Base-by-base conservation (phyloP, 2,113 vertebrate species). In the Archocentrus centrarchus region DNA sequence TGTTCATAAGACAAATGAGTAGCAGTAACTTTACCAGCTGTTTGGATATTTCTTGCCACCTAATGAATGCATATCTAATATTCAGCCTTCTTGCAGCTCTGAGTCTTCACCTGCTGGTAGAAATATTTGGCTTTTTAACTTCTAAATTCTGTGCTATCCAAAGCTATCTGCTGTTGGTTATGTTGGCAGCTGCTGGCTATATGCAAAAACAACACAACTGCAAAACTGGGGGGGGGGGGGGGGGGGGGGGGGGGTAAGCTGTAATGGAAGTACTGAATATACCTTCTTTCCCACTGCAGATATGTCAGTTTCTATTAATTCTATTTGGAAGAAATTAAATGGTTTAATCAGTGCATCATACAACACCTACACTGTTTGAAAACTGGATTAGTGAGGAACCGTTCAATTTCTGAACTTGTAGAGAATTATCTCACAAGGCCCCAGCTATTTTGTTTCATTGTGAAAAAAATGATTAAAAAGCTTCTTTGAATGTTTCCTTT, bases 281-380 rank as follows among this genome's bases (percentile, higher is more conserved):
- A 79, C 27, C 11, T 50, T 15, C 2, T 70, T 47, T 11, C 58
- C 32, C 44, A 53, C 47, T 73, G 13, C 7, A 75, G 60, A 75
- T 41, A 35, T 32, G 22, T 53, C 14, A 20, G 2, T 20, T 53
- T 73, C 44, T 53, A 73, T 53, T 73, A 1, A 73, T 73, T 73
- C 47, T 73, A 53, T 30, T 3, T 73, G 47, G 27, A 73, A 32
- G 17, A 58, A 47, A 37, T 13, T 63, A 80, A 83, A 47, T 44
- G 18, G 60, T 8, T 35, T 27, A 87, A 27, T 68, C 3, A 73
- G 11, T 73, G 47, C 8, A 30, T 32, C 50, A 62, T 20, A 53
- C 44, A 70, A 53, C 44, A 70, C 66, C 60, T 59, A 32, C 66
- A 62, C n/a, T 77, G 44, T 75, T 47, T 76, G 57, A 68, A 44